Base-by-base conservation (phyloP, 2,797 vertebrate species). In the Gorsachius magnificus region DNA sequence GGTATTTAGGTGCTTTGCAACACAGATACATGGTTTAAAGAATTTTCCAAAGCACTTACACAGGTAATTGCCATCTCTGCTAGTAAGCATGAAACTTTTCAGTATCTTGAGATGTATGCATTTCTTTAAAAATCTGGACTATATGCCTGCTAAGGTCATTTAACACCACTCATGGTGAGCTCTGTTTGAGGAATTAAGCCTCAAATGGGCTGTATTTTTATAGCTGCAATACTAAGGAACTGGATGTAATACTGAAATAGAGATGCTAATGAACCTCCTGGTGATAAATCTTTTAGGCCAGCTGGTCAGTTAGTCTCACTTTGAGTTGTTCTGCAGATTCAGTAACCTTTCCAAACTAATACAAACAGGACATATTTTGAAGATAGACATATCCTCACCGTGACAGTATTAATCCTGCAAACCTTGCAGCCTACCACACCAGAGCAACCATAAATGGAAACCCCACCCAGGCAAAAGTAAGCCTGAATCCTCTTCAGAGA, bases 261-360 rank as follows among this genome's bases (percentile, higher is more conserved):
- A 75, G 41, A 75, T 78, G 45, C 12, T 86, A 76, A 84, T 43
- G 65, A 71, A 80, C 18, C 43, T 90, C 72, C 69, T 83, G 45
- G 69, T 80, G 60, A 83, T 46, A 81, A 86, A 94, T 53, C 60
- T 89, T 94, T 48, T 28, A 75, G 72, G 56, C 56, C 71, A 92
- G 76, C 65, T 80, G 53, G 75, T 79, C 87, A 89, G 26, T 71
- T n/a, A 65, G 46, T 57, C 35, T 70, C 38, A 72, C 75, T 89
- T 87, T 68, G 43, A 86, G n/a, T 76, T 87, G 18, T 69, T 82
- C 63, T 51, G 17, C 28, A 36, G 68, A 60, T 68, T 66, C 83
- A 76, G 33, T 72, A 92, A 68, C 53, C 54, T 95, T 81, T 93
- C 50, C 94, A 68, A 96, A 95, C 53, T 68, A 56, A 54, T 58